Base-by-base conservation (phyloP, 2,888 invertebrate species). In the Xylocampa areola region DNA sequence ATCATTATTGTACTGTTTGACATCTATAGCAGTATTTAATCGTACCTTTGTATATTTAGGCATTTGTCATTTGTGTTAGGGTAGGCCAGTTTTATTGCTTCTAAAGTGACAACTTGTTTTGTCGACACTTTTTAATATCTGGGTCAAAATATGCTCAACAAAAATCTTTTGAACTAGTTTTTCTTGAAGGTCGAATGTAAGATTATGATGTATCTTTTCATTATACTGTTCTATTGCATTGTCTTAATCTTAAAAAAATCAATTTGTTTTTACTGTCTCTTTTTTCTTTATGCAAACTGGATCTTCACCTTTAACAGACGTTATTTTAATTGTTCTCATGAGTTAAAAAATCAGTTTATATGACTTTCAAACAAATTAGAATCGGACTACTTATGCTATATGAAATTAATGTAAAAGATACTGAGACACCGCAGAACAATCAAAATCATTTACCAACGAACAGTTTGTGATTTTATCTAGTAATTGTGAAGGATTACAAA, bases 131-230 rank as follows among this genome's bases (percentile, higher is more conserved):
- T 25, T 47, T 21, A 36, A 44, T 33, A 63, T 54, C 41, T 68
- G 17, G 64, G 69, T 55, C 64, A 54, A 19, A 40, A 62, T 23
- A 19, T 30, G 10, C 32, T 21, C 27, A 50, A 63, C n/a, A 40
- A 49, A 47, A 41, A 45, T 54, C 44, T 33, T 68, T 19, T 36
- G 41, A 68, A 63, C 65, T 25, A 43, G 69, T 68, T 68, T 35
- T 1, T 32, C 52, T 37, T 36, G 45, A 68, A 65, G 65, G 65
- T 49, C 45, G 25, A n/a, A 37, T 62, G 16, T 47, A 45, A 49
- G 17, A 27, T 33, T 14, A 14, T 4, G 5, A 35, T 35, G n/a
- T 29, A 40, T 14, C 16, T 11, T 13, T 37, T 11, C 5, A 16
- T 27, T 40, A 6, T 27, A 27, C 13, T 6, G 6, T 0, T 30